Evolutionary conservation across 2,113 vertebrate species (phyloP).

Genomic region (Leiothrix lutea): DNA sequence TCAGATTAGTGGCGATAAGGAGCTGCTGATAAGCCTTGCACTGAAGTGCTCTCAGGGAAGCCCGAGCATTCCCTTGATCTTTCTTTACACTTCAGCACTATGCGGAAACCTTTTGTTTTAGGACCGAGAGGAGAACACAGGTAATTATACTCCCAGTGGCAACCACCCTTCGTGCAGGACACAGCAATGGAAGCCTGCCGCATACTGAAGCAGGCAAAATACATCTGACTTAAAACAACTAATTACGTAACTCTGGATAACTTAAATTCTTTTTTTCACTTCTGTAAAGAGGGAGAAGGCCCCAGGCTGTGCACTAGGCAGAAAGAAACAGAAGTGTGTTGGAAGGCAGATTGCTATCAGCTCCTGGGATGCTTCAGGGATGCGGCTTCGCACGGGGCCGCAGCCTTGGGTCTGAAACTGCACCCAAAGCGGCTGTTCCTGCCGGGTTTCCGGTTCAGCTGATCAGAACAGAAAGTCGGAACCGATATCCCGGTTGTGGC

Average conservation of each 20-base stretch:
- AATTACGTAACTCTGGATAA: background rate
- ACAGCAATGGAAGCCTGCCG: background rate
- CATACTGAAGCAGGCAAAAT: background rate
- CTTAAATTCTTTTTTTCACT: background rate
- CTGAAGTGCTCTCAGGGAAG: background rate
- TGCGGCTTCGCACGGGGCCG: accelerated
- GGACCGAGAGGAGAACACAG: background rate
- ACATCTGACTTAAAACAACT: background rate
- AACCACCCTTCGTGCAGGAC: background rate
- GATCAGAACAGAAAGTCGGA: background rate
- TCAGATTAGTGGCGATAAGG: constrained; percentile 17
- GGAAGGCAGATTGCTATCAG: background rate
- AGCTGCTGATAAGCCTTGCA: background rate
- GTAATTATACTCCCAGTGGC: background rate
- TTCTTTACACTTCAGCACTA: background rate
- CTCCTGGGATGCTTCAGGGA: background rate
- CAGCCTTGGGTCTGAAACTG: background rate
- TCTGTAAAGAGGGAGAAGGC: background rate
- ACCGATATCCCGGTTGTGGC: accelerated
- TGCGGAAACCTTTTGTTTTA: background rate
- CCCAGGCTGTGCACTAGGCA: too few relatives aligned
- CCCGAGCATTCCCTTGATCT: background rate
- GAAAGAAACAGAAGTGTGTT: background rate
- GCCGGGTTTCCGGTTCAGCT: background rate
- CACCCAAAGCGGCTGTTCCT: accelerated